Evolutionary conservation across 2,113 vertebrate species (phyloP), one percentile per base, ranked within the genome.

Genomic region (Chaenocephalus aceratus): DNA sequence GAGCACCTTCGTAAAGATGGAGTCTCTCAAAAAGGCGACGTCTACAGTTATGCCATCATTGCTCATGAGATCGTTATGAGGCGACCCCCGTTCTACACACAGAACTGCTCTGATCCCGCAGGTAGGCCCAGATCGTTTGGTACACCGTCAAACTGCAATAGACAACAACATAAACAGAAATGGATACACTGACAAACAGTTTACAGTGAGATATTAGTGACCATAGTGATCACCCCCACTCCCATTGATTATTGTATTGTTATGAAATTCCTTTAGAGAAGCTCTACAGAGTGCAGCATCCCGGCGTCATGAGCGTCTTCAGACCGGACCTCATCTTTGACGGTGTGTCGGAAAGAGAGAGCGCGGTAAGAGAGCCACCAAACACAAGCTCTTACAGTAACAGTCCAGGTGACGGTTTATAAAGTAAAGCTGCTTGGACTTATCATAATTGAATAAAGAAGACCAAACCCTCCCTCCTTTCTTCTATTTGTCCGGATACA

Each of bases 11-110:
- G 97, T 34, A 78, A 92, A 5, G 90, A 94, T n/a, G 95, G 91
- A 0, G 84, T 95, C 41, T 99, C 98, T 70, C 98, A 98, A 88
- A 99, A 98, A 87, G 98, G 98, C 0, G 98, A 99, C 0, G 96
- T 98, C 9, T 99, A 99, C 89, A 97, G 98, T 93, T 99, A 96
- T 0, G 97, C 96, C 26, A 97, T 99, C 90, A 97, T 99, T 6
- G 95, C 96, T 5, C 97, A 99, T 65, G 98, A 99, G 93, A 99
- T 99, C 60, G 86, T 98, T 14, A 85, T 96, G 52, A 95, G 98
- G 21, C 93, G 78, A 60, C 86, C 91, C 15, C 95, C 97, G 0
- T 99, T 99, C 91, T 96, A 97, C 72, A 97, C 94, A 0, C 1
- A 88, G 44, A 70, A 44, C 69, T 97, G 96, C 81, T 69, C 83